Percentiles rank a stretch among this genome's conserved stretches.
Conservation (phyloP, 2,888 invertebrate genomes). For the Leptopilina syphax region DNA sequence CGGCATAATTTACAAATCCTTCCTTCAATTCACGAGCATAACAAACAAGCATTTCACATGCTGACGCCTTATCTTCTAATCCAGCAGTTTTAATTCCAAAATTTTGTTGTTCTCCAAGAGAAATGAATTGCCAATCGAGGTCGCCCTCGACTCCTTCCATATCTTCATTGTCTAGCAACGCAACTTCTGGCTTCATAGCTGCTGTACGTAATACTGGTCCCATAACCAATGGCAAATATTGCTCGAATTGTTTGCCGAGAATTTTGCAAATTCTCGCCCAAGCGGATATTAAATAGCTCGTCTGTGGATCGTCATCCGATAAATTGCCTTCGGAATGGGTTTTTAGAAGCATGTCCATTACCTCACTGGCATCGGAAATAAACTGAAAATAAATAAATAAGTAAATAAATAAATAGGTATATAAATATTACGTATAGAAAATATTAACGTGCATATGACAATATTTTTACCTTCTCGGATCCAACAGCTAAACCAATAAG, state of each 20-base stretch:
- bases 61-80: slow-evolving; percentile 96
- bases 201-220: slow-evolving; percentile 95
- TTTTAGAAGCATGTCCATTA: slow-evolving; percentile 96
- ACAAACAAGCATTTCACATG: slow-evolving; percentile 97
- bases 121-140: slow-evolving; percentile 96
- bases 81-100: slow-evolving; percentile 96
- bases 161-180: slow-evolving; percentile 91
- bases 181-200: slow-evolving; percentile 95
- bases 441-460: no score
- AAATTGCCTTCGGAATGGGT: slow-evolving; percentile 92
- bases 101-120: slow-evolving; percentile 95
- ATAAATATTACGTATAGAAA: no score
- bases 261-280: slow-evolving; percentile 99
- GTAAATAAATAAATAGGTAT: background rate
- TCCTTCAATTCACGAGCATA: slow-evolving; percentile 96
- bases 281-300: slow-evolving; percentile 98
- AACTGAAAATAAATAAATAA: slow-evolving; percentile 78
- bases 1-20: slow-evolving; percentile 84
- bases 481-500: slow-evolving; percentile 95
- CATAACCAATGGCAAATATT: slow-evolving; percentile 97
- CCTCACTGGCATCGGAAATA: slow-evolving; percentile 93
- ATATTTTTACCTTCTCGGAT: slow-evolving; percentile 80
- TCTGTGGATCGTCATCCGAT: slow-evolving; percentile 97
- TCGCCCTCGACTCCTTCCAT: slow-evolving; percentile 90
- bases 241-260: slow-evolving; percentile 91